phyloP scores from a whole-genome alignment of 2,888 invertebrate genomes.

The Clusia tigrina region DNA sequence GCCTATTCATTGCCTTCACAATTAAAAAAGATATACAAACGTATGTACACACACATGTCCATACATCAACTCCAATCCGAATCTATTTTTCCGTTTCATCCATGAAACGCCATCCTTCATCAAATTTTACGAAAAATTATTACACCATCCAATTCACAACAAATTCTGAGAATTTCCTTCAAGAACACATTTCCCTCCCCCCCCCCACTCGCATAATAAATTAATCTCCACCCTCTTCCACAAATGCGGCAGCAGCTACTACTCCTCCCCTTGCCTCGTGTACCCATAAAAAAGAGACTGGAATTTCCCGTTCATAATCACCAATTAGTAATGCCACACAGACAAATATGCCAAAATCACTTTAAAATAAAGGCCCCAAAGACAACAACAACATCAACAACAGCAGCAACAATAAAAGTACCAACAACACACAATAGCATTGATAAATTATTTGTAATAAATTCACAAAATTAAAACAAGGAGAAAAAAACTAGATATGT shows the following conservation, averaged over 20 bases:
- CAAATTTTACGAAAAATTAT: too few relatives aligned
- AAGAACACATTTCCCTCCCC: neutral
- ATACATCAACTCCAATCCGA: too few relatives aligned
- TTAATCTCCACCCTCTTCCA: neutral
- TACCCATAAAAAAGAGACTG: neutral
- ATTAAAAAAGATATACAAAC: too few relatives aligned
- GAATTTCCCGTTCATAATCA: conserved; percentile 58
- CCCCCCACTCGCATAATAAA: neutral
- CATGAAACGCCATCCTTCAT: too few relatives aligned
- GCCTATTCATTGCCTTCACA: too few relatives aligned
- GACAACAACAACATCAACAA: conserved; percentile 27
- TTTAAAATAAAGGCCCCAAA: conserved; percentile 24
- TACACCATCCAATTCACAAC: neutral
- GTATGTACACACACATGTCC: too few relatives aligned
- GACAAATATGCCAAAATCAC: conserved; percentile 53
- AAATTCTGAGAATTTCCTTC: neutral
- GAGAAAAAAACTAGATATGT: neutral
- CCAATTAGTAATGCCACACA: conserved; percentile 60
- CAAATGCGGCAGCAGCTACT: neutral
- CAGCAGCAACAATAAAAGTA: conserved; percentile 21
- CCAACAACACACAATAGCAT: conserved; percentile 33
- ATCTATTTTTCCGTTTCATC: too few relatives aligned
- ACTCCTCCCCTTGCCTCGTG: neutral
- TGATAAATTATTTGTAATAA: conserved; percentile 61
- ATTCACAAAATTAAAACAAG: conserved; percentile 42